Conservation (phyloP, 2,888 invertebrate species). For the Ochlodes sylvanus region DNA sequence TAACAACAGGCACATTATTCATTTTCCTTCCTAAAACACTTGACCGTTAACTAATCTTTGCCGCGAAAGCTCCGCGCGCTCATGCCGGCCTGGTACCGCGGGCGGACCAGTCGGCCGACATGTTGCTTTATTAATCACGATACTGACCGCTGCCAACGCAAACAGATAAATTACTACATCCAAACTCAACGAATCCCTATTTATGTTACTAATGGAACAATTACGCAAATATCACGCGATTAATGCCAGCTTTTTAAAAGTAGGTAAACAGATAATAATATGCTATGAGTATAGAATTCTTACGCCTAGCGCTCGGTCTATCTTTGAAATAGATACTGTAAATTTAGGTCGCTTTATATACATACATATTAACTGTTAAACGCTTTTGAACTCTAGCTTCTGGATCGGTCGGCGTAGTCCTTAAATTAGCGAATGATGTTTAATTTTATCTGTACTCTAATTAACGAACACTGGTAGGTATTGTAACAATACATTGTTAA, state of each 20-base stretch:
- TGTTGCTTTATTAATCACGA: conserved; percentile 66
- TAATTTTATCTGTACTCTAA: too few relatives aligned
- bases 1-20: too few relatives aligned
- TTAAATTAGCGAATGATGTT: too few relatives aligned
- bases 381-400: too few relatives aligned
- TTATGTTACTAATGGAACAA: conserved; percentile 40
- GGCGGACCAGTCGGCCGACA: conserved; percentile 73
- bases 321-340: background rate
- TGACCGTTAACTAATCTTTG: conserved; percentile 15
- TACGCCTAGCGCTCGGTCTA: background rate
- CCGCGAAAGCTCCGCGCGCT: conserved; percentile 67
- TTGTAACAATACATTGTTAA: too few relatives aligned
- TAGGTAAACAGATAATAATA: conserved; percentile 17
- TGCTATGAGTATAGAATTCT: background rate
- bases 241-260: conserved; percentile 28
- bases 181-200: conserved; percentile 36
- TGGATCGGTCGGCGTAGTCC: too few relatives aligned
- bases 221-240: conserved; percentile 40
- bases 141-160: conserved; percentile 50
- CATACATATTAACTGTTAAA: too few relatives aligned
- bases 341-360: conserved; percentile 15
- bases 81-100: conserved; percentile 73
- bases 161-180: conserved; percentile 40
- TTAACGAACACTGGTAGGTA: too few relatives aligned
- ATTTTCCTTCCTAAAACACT: too few relatives aligned